Conservation (phyloP, 1,140 invertebrate genomes). For the Drosophila sproati region DNA sequence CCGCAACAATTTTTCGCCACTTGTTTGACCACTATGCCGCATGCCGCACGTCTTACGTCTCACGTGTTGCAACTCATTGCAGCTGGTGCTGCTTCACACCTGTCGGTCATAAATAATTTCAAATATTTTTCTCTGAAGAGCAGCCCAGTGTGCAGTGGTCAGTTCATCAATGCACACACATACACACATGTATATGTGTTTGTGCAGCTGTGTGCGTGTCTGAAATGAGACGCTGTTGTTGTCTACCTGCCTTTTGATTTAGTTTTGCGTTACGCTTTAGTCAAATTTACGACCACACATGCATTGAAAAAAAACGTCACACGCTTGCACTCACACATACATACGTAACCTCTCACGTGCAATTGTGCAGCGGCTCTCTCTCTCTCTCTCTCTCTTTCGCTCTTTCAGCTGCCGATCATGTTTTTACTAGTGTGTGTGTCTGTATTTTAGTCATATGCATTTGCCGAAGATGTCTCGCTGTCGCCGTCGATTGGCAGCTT, state of each 20-base stretch:
- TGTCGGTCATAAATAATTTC: conserved; percentile 71
- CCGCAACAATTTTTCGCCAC: background rate
- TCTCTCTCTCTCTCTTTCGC: conserved; percentile 21
- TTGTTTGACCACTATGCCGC: conserved; percentile 45
- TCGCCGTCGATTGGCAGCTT: conserved; percentile 62
- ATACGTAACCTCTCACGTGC: conserved; percentile 44
- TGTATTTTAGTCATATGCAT: conserved; percentile 59
- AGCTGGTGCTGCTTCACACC: conserved; percentile 58
- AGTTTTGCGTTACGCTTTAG: conserved; percentile 73
- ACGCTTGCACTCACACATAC: conserved; percentile 10
- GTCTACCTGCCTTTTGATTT: conserved; percentile 71
- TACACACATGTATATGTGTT: background rate
- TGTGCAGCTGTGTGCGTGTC: conserved; percentile 24
- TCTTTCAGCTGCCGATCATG: conserved; percentile 55
- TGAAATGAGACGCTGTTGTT: conserved; percentile 48
- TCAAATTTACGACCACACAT: conserved; percentile 69
- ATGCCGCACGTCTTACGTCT: conserved; percentile 55
- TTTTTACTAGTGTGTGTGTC: conserved; percentile 18
- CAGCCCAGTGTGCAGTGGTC: conserved; percentile 61
- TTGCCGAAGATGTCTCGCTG: conserved; percentile 74
- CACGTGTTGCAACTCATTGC: conserved; percentile 59
- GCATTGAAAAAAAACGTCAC: conserved; percentile 48
- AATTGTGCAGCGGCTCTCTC: conserved; percentile 37
- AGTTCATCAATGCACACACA: conserved; percentile 51
- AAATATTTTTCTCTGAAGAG: conserved; percentile 46